Evolutionary conservation across 2,888 invertebrate species (phyloP).

Genomic region (Tromatobia lineatoria): DNA sequence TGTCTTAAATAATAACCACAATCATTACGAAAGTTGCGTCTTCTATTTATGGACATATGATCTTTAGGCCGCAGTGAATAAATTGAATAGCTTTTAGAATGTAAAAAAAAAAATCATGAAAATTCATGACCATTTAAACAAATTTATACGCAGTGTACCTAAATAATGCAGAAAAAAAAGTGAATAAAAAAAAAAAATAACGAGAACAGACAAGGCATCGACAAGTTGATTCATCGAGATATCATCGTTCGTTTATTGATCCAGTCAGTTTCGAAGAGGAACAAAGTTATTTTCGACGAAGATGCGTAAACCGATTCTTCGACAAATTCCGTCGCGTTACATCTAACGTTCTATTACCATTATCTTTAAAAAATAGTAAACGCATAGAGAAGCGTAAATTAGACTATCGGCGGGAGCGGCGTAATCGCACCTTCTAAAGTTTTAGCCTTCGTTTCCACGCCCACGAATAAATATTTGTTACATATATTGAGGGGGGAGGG

Average conservation of each 20-base stretch:
- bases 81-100: not conserved
- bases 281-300: slow-evolving; percentile 50
- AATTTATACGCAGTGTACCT: not conserved
- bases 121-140: not conserved
- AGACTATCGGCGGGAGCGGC: slow-evolving; percentile 20
- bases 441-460: slow-evolving; percentile 41
- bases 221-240: slow-evolving; percentile 51
- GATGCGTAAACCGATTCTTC: slow-evolving; percentile 4
- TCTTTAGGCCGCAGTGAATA: slow-evolving; percentile 25
- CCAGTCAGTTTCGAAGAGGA: slow-evolving; percentile 50
- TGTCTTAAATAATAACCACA: not conserved
- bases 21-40: not conserved
- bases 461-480: slow-evolving; percentile 65
- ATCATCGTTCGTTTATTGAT: slow-evolving; percentile 41
- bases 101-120: not conserved
- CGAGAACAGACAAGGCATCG: slow-evolving; percentile 23
- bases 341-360: slow-evolving; percentile 45
- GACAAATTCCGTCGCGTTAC: slow-evolving; percentile 40
- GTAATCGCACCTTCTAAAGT: slow-evolving; percentile 39
- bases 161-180: not conserved
- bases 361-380: slow-evolving; percentile 10
- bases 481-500: slow-evolving; percentile 21
- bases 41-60: not conserved
- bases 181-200: slow-evolving; percentile 37
- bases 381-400: slow-evolving; percentile 39